phyloP scores from a whole-genome alignment of 2,888 invertebrate genomes.

The Drosophila parthenogenetica region DNA sequence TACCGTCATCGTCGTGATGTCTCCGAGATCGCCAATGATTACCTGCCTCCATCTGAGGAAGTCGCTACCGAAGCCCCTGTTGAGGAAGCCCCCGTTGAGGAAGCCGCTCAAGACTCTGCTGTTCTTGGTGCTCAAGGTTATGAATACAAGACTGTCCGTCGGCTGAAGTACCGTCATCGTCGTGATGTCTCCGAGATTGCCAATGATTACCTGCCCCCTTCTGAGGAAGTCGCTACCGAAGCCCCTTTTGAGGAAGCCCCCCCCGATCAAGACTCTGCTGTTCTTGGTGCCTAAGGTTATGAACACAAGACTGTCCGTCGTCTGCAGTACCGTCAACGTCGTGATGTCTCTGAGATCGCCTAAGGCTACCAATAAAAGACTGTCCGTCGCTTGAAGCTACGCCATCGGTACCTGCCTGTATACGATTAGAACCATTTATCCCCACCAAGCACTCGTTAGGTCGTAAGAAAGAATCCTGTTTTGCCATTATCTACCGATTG shows the following conservation, averaged over 20 bases:
- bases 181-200: constrained; percentile 63
- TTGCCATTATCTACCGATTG: constrained; percentile 77
- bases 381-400: constrained; percentile 73
- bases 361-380: constrained; percentile 78
- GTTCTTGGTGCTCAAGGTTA: constrained; percentile 53
- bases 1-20: constrained; percentile 44
- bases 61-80: constrained; percentile 9
- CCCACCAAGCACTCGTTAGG: constrained; percentile 63
- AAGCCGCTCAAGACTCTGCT: constrained; percentile 46
- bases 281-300: constrained; percentile 54
- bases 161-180: constrained; percentile 62
- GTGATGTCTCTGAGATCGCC: constrained; percentile 67
- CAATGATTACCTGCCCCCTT: constrained; percentile 46
- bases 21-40: constrained; percentile 34
- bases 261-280: constrained; percentile 54
- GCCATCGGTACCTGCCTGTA: constrained; percentile 66
- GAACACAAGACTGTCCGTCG: constrained; percentile 69
- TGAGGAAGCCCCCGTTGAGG: constrained; percentile 12
- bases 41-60: constrained; percentile 29
- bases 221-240: constrained; percentile 36
- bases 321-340: constrained; percentile 60
- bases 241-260: constrained; percentile 38
- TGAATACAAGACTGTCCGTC: constrained; percentile 66
- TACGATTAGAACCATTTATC: constrained; percentile 58
- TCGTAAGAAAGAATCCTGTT: constrained; percentile 61